Base-by-base conservation (phyloP, 2,888 invertebrate genomes). In the Emmelina monodactyla region DNA sequence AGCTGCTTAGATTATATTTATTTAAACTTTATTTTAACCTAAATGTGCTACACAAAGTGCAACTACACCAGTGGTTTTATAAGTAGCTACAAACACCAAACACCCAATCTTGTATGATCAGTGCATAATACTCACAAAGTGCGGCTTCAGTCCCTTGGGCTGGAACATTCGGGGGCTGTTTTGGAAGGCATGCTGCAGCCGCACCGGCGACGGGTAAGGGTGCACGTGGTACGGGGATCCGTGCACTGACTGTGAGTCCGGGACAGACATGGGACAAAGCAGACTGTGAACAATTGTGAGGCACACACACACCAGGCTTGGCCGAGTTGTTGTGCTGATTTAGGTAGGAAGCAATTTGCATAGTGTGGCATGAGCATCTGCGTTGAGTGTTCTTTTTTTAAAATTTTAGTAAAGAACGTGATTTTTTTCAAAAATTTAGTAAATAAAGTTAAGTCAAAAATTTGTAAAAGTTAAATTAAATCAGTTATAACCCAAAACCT, bases 171-270 rank as follows among this genome's bases (percentile, higher is more conserved):
- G 73, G 51, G 83, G 70, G 66, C 79, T 73, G 51, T 62, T 65
- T 69, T 85, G 84, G 71, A 86, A 86, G 41, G 85, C 85, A 67
- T 84, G 85, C 67, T 84, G 85, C 37, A 85, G 83, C 40, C 85
- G 82, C 48, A 78, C 70, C 22, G 80, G 82, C 42, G 84, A 82
- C 39, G 85, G 84, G 57, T 83, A 85, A 47, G 89, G 88, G 72
- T 89, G 88, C 49, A 89, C 87, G 70, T 88, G 88, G 65, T 88
- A 88, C 41, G 88, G 88, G 51, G 88, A 88, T 53, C 87, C 86
- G 66, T 86, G 85, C 60, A 65, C 47, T 36, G 80, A 68, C 84
- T 83, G 69, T 56, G 55, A 47, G 47, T 56, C 61, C 68, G 46
- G 45, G 72, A 78, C 79, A 79, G 78, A 78, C 78, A 78, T 76